Conservation (phyloP, 1,140 invertebrate genomes). For the Nasonia vitripennis region DNA sequence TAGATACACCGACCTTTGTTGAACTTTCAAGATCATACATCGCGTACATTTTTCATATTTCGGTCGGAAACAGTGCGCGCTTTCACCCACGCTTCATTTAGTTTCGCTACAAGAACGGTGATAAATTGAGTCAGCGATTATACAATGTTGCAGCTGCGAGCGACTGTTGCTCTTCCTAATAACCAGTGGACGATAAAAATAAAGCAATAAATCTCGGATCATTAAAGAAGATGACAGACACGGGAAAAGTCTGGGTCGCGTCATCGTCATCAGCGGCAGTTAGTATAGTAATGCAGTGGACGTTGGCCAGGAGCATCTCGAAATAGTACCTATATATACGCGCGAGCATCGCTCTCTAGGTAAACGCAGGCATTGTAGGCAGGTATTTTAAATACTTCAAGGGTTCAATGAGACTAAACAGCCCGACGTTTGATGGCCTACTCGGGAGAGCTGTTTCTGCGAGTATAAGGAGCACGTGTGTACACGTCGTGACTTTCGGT, state of each 20-base stretch:
- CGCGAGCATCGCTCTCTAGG: background rate
- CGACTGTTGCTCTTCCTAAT: too few species aligned
- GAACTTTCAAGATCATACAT: too few species aligned
- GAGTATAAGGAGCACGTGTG: background rate
- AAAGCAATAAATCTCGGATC: background rate
- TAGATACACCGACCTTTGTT: too few species aligned
- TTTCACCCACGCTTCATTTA: too few species aligned
- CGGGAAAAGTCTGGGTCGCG: background rate
- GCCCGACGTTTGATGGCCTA: background rate
- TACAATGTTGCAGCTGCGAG: too few species aligned
- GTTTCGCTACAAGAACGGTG: too few species aligned
- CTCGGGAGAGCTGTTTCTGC: background rate
- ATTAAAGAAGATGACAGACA: background rate
- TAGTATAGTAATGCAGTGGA: background rate
- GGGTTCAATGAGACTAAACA: conserved; percentile 14
- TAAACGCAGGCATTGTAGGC: background rate
- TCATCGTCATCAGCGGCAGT: background rate
- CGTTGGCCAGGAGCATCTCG: background rate
- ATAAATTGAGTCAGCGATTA: too few species aligned
- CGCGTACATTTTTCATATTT: too few species aligned
- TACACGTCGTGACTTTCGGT: too few species aligned
- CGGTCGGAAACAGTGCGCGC: too few species aligned
- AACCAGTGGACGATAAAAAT: background rate
- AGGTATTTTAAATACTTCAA: background rate
- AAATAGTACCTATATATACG: background rate